Base-by-base conservation (phyloP, 2,797 vertebrate species). In the Danio albolineatus region DNA sequence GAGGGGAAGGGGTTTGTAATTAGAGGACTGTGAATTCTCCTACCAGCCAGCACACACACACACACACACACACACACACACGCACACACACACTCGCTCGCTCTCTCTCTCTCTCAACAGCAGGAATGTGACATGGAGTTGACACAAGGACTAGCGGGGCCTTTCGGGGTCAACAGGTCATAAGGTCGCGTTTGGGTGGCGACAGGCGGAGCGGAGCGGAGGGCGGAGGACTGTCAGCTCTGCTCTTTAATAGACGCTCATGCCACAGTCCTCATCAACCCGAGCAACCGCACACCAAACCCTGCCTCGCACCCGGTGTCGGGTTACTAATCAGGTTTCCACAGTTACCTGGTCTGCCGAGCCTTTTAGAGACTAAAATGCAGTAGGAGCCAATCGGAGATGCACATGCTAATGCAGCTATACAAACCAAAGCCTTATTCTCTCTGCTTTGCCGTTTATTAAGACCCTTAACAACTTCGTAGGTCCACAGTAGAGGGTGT, bases 51-150 rank as follows among this genome's bases (percentile, higher is more conserved):
- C 79, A 76, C 57, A 80, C 73, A 80, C 61, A 67, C 78, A 69
- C 80, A 39, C 57, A 57, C 82, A 69, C 78, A 17, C 6, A 48
- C 46, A 43, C 9, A 65, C 21, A n/a, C 54, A 60, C 78, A 71
- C 78, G 77, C 67, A 67, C 70, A 57, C 65, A 70, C 21, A 76
- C 41, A 38, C 60, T 67, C 70, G 65, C 72, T 61, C n/a, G 7
- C 76, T 41, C 67, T 16, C 56, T 53, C 44, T 16, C 13, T 17
- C 57, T 51, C 56, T 4, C 6, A 78, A 82, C 61, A 81, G 57
- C 70, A 86, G 82, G 86, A 84, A 87, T 86, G 86, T 87, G 84
- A 88, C 87, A 85, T 54, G 51, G 79, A 76, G 77, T 83, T 86
- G 84, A 83, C 85, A 85, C 80, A 80, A 81, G 78, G 79, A 79